Conservation (phyloP, 2,113 vertebrate genomes). For the Hippocampus zosterae region DNA sequence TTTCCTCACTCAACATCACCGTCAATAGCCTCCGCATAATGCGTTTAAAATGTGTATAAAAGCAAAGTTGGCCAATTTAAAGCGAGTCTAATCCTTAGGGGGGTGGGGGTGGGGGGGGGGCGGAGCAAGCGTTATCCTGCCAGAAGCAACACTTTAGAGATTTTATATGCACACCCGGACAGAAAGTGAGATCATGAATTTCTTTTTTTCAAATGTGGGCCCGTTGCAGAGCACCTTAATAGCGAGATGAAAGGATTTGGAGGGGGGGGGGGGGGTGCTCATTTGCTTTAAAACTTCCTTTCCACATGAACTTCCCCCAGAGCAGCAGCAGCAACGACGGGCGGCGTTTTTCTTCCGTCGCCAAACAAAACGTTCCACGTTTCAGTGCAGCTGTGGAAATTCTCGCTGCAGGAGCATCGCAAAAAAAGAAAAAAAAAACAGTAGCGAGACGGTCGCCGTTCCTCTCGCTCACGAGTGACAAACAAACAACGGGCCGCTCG, state of each 20-base stretch:
- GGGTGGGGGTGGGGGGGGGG: too few species aligned
- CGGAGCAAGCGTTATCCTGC: constrained; percentile 30
- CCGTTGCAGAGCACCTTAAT: constrained; percentile 24
- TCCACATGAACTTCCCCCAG: neutral
- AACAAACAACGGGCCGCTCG: constrained; percentile 47
- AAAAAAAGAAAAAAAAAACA: constrained; percentile 24
- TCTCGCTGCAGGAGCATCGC: constrained; percentile 11
- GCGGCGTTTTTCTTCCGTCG: constrained; percentile 1
- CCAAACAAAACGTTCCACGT: constrained; percentile 26
- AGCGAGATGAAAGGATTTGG: neutral
- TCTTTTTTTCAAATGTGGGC: constrained; percentile 49
- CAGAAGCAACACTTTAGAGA: constrained; percentile 42
- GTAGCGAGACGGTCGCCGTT: constrained; percentile 25
- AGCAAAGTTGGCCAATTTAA: constrained; percentile 18
- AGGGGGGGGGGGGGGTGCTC: too few species aligned
- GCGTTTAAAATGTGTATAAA: neutral
- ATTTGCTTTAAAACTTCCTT: neutral
- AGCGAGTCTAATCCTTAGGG: constrained; percentile 23
- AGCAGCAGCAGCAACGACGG: neutral
- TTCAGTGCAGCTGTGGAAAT: constrained; percentile 38
- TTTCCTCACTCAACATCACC: constrained; percentile 3
- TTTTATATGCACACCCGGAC: constrained; percentile 46
- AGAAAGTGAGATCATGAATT: constrained; percentile 56
- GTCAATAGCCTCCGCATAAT: neutral
- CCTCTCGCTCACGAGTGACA: constrained; percentile 43